Evolutionary conservation across 1,140 invertebrate species (phyloP).

Genomic region (Coboldia fuscipes): DNA sequence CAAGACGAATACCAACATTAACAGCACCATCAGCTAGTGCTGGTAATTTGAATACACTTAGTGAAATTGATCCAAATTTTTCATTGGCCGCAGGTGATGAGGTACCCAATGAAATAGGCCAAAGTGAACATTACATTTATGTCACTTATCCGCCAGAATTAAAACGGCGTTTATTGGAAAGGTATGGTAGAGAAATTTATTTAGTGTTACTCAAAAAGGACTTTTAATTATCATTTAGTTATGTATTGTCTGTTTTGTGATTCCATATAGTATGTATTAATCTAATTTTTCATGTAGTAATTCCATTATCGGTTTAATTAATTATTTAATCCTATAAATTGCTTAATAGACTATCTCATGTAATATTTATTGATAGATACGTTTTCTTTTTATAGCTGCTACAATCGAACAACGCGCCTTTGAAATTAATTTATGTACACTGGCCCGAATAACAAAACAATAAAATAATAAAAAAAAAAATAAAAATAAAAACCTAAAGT

Average conservation of each 20-base stretch:
- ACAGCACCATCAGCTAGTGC: neutral
- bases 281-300: too few species aligned
- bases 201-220: conserved; percentile 1
- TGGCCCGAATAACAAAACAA: too few species aligned
- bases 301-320: too few species aligned
- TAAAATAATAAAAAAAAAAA: too few species aligned
- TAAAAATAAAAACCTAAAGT: too few species aligned
- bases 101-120: conserved; percentile 20
- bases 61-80: neutral
- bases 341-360: too few species aligned
- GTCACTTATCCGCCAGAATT: conserved; percentile 67
- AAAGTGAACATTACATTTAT: conserved; percentile 59
- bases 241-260: neutral
- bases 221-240: neutral
- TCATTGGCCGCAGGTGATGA: conserved; percentile 12
- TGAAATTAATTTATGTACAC: too few species aligned
- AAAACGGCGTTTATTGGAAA: conserved; percentile 55
- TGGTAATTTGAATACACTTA: neutral
- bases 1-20: conserved; percentile 1
- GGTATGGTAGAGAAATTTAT: conserved; percentile 2
- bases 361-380: too few species aligned
- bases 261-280: neutral
- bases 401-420: conserved; percentile 2
- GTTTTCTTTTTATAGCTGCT: conserved; percentile 2
- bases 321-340: too few species aligned